Percentiles rank a stretch among this genome's conserved stretches.
These are phyloP conservation scores for Bilobella aurantiaca DNA, from an alignment of 1,140 invertebrate species.

Conservation along the genomic window DNA sequence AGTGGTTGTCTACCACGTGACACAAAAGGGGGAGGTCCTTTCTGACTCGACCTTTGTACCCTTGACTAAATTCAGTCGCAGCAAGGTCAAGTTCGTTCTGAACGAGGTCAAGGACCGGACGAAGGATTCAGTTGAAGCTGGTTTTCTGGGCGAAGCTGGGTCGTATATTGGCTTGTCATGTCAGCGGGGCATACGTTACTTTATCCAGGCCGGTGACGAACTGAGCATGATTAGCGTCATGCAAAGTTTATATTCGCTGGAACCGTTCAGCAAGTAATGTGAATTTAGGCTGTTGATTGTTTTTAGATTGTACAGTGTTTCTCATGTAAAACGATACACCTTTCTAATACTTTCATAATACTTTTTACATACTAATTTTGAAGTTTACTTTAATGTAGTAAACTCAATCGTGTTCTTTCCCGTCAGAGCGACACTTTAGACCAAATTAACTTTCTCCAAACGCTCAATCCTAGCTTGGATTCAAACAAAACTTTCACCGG, in stretches of 20 bases:
- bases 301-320: too few species aligned
- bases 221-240: conserved; percentile 39
- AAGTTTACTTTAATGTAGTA: neutral
- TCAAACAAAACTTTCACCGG: conserved; percentile 40
- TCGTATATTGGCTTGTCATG: conserved; percentile 41
- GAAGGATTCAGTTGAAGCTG: conserved; percentile 40
- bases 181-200: conserved; percentile 37
- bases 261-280: conserved; percentile 38
- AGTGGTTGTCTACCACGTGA: conserved; percentile 47
- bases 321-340: too few species aligned
- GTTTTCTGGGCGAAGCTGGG: conserved; percentile 37
- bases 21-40: conserved; percentile 44
- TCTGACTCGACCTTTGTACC: conserved; percentile 49
- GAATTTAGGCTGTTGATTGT: too few species aligned
- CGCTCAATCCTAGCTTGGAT: conserved; percentile 40
- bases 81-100: conserved; percentile 40
- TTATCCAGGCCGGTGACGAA: conserved; percentile 42
- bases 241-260: conserved; percentile 38
- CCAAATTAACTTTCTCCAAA: conserved; percentile 39
- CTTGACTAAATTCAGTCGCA: conserved; percentile 45
- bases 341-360: too few species aligned
- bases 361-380: too few species aligned
- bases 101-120: conserved; percentile 42
- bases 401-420: neutral
- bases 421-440: conserved; percentile 40